Conservation (phyloP, 2,888 invertebrate genomes). For the Agonopterix alstromeriana region DNA sequence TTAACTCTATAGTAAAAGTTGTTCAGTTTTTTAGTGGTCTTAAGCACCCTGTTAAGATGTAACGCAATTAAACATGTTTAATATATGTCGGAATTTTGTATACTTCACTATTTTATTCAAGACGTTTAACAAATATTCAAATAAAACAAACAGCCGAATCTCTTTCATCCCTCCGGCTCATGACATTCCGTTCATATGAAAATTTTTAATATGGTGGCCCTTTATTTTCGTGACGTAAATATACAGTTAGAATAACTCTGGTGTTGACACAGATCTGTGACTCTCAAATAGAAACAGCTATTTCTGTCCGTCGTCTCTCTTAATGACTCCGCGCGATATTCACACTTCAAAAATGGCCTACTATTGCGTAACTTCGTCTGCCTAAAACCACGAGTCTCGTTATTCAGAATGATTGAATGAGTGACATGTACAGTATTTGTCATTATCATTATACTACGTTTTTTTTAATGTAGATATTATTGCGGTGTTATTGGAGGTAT, state of each 20-base stretch:
- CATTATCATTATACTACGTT: too few species aligned
- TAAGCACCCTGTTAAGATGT: too few species aligned
- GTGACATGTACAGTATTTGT: neutral
- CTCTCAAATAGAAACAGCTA: slow-evolving; percentile 55
- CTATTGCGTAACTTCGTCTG: slow-evolving; percentile 36
- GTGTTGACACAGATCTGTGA: slow-evolving; percentile 67
- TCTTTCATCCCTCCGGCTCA: neutral
- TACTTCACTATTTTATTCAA: too few species aligned
- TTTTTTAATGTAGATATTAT: too few species aligned
- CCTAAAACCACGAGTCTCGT: slow-evolving; percentile 8
- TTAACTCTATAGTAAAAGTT: too few species aligned
- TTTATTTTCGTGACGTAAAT: neutral
- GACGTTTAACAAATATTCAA: too few species aligned
- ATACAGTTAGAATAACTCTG: slow-evolving; percentile 37
- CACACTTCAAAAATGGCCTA: slow-evolving; percentile 46
- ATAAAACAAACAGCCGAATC: neutral
- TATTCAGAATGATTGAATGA: slow-evolving; percentile 1
- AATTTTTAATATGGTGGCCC: neutral
- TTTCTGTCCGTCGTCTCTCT: slow-evolving; percentile 52
- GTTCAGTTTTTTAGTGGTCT: too few species aligned
- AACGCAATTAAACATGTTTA: too few species aligned
- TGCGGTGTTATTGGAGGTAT: too few species aligned
- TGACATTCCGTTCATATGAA: neutral
- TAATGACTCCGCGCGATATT: slow-evolving; percentile 57
- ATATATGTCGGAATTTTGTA: too few species aligned